Evolutionary conservation across 2,797 vertebrate species (phyloP), one percentile per base, ranked within the genome.

Genomic region (Heliangelus exortis): DNA sequence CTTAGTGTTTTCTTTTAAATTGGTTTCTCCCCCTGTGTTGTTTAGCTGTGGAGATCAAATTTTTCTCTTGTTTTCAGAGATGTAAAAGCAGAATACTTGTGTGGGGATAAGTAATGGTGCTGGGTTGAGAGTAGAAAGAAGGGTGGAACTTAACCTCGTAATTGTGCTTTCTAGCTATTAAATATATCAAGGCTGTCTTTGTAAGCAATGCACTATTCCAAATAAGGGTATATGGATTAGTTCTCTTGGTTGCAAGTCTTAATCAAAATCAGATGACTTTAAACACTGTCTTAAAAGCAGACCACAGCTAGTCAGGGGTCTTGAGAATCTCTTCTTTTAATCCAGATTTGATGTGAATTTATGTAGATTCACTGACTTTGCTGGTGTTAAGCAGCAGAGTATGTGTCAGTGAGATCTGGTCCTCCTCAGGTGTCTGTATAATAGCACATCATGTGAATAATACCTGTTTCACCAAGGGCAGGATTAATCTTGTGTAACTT

Each of bases 211-310:
- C 19, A 25, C 10, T 36, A 39, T 82, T 92, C 92, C 89, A 94
- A 33, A 78, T 58, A 91, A 89, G 66, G 66, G 54, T 93, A 31
- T 91, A 89, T 80, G 73, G 89, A 83, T 92, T 85, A 57, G 31
- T 93, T 92, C 62, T 93, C 50, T 77, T 51, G 62, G 53, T 93
- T 89, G 50, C 48, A 74, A 87, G 68, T 74, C 86, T 84, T 84
- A 67, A 92, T 94, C 58, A 92, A 89, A 90, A 90, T 89, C 84
- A 79, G 15, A 61, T 92, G 90, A 51, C 72, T 90, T 87, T 77
- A 77, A 82, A 63, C 53, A 61, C 23, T 54, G 53, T 77, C 57
- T 77, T 79, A 59, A 95, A 95, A 41, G 13, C 39, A 41, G 90
- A 57, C 80, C 74, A 63, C 80, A 71, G 15, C 29, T 55, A 63